A percentile compares a stretch with the other conserved stretches of the same genome.
phyloP scores from a whole-genome alignment of 2,113 vertebrate species.

The Bothrops jararaca region DNA sequence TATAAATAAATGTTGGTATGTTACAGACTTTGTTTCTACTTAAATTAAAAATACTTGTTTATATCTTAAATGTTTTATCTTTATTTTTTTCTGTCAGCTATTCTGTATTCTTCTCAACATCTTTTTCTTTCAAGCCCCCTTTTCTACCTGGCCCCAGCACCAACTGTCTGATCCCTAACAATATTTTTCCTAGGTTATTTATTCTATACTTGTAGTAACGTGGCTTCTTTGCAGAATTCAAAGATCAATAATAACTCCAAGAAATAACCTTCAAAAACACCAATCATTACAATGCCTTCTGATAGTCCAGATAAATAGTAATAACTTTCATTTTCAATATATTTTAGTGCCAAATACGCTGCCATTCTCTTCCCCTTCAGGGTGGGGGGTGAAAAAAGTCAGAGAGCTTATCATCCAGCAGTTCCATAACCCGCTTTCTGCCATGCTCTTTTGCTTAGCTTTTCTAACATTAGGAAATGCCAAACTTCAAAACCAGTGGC shows the following conservation, averaged over 20 bases:
- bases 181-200: not conserved
- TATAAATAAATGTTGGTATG: not conserved
- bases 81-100: not conserved
- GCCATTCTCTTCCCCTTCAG: not conserved
- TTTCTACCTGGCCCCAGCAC: not conserved
- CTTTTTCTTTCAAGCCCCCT: not conserved
- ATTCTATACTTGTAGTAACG: not conserved
- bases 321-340: not conserved
- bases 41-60: not conserved
- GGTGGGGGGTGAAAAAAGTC: not conserved
- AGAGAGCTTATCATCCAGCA: not conserved
- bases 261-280: not conserved
- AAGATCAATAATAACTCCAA: not conserved
- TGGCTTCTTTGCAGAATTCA: not conserved
- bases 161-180: not conserved
- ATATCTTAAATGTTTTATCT: not conserved
- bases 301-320: not conserved
- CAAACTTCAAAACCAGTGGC: not conserved
- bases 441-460: not conserved
- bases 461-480: not conserved
- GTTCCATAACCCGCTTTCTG: not conserved
- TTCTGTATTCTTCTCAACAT: not conserved
- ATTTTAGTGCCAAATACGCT: not conserved
- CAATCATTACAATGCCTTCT: not conserved
- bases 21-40: not conserved